A percentile compares a stretch with the other conserved stretches of the same genome.
phyloP scores from a whole-genome alignment of 2,797 vertebrate species.

The Sebastes matsubarae region DNA sequence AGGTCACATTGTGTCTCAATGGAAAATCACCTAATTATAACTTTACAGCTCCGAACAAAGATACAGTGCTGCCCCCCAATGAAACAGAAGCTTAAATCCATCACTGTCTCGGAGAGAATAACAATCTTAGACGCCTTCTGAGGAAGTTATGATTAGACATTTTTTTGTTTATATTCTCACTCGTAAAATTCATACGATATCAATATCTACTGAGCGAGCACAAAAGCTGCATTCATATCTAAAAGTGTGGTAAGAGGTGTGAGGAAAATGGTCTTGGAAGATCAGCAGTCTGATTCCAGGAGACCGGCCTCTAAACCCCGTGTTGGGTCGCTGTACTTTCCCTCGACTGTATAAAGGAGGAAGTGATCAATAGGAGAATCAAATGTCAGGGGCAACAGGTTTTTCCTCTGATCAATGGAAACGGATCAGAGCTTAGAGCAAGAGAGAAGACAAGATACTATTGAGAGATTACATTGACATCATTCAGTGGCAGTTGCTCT shows the following conservation, averaged over 20 bases:
- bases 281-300: slow-evolving; percentile 70
- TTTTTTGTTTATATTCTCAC: background rate
- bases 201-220: background rate
- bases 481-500: slow-evolving; percentile 69
- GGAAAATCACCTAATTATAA: slow-evolving; percentile 82
- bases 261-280: slow-evolving; percentile 46
- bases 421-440: slow-evolving; percentile 81
- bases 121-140: background rate
- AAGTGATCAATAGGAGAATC: slow-evolving; percentile 87
- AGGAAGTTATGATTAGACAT: background rate
- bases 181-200: background rate
- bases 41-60: slow-evolving; percentile 67
- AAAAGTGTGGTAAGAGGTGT: background rate
- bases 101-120: slow-evolving; percentile 7
- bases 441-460: slow-evolving; percentile 81
- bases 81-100: slow-evolving; percentile 34
- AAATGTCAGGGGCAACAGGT: slow-evolving; percentile 85
- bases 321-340: slow-evolving; percentile 78
- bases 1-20: slow-evolving; percentile 80
- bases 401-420: slow-evolving; percentile 86
- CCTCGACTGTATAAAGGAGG: slow-evolving; percentile 84
- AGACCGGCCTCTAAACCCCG: slow-evolving; percentile 57
- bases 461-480: slow-evolving; percentile 84
- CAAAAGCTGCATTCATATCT: background rate
- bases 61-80: slow-evolving; percentile 35